Evolutionary conservation across 2,797 vertebrate species (phyloP), one percentile per base, ranked within the genome.

Genomic region (Columba guinea): DNA sequence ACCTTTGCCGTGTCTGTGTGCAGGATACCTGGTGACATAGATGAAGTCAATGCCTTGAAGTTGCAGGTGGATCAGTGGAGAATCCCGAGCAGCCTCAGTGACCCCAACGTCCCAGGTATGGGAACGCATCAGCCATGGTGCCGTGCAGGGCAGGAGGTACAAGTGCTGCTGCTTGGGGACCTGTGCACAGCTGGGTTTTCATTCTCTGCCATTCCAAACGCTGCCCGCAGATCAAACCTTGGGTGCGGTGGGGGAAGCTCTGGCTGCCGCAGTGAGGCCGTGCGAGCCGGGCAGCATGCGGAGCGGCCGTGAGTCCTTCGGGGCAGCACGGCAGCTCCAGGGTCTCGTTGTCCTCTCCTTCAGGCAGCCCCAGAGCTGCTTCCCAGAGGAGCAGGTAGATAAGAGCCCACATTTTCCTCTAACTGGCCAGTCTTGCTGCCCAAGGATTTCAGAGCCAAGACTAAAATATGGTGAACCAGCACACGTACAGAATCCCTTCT

Each of bases 61-160:
- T 97, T 99, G 73, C 99, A 99, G 82, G 99, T 99, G 62, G 99
- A 99, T 95, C 99, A 99, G 96, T 99, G 99, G 99, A 98, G 98
- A 93, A 99, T 99, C 91, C 99, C 99, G 23, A 98, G 98, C 59
- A 97, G 98, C 85, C 98, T 99, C 37, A 98, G 98, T 17, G 99
- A 99, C 95, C 99, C 99, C 55, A 99, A 99, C 67, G 97, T 99
- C 80, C 99, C 99, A 89, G 99, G 99, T 99, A 97, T 28, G 94
- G 62, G 34, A 35, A 35, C 34, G 34, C 34, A 35, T 35, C 34
- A 35, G 34, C 34, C 34, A 35, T 35, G 34, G 30, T 37, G 4
- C 6, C 2, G 13, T 13, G 21, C 0, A 0, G 52, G 63, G 48
- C n/a, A 21, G 11, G 19, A 17, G 49, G 55, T 17, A 18, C 58